These are phyloP conservation scores for Cotesia chilonis DNA, from an alignment of 1,140 invertebrate genomes.

Conservation along the genomic window DNA sequence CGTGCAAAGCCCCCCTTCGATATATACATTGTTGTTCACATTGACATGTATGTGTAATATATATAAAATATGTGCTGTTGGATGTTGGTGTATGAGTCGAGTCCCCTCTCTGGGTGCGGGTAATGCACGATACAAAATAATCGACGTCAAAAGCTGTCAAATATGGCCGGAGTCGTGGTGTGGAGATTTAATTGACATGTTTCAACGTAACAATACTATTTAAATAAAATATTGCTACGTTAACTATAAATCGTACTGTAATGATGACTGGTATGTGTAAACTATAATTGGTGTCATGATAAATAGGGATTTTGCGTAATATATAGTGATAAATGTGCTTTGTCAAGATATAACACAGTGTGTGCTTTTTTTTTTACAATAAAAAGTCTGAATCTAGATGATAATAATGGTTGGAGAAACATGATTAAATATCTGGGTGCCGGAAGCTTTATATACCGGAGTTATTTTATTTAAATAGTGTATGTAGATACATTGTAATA, in stretches of 20 bases:
- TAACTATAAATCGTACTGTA: neutral
- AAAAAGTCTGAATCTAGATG: neutral
- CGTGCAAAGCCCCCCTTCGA: too few species aligned
- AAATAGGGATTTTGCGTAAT: neutral
- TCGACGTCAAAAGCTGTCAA: conserved; percentile 23
- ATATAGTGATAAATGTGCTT: too few species aligned
- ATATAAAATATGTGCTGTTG: too few species aligned
- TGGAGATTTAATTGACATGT: conserved; percentile 23
- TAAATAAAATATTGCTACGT: neutral
- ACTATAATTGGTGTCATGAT: neutral
- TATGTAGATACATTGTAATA: neutral
- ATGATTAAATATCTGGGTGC: conserved; percentile 18
- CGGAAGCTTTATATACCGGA: conserved; percentile 16
- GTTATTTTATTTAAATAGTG: neutral
- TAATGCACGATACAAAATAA: conserved; percentile 25
- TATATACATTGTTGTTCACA: too few species aligned
- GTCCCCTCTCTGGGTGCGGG: neutral
- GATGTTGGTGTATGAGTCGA: too few species aligned
- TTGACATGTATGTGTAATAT: too few species aligned
- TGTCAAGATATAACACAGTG: conserved; percentile 1
- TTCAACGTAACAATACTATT: neutral
- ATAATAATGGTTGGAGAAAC: conserved; percentile 9
- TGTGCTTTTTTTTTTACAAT: too few species aligned
- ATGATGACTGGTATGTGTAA: neutral
- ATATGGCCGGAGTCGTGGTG: conserved; percentile 25